Percentiles rank a stretch among this genome's conserved stretches.
These are phyloP conservation scores for Drosophila gunungcola DNA, from an alignment of 1,140 invertebrate species.

Conservation along the genomic window DNA sequence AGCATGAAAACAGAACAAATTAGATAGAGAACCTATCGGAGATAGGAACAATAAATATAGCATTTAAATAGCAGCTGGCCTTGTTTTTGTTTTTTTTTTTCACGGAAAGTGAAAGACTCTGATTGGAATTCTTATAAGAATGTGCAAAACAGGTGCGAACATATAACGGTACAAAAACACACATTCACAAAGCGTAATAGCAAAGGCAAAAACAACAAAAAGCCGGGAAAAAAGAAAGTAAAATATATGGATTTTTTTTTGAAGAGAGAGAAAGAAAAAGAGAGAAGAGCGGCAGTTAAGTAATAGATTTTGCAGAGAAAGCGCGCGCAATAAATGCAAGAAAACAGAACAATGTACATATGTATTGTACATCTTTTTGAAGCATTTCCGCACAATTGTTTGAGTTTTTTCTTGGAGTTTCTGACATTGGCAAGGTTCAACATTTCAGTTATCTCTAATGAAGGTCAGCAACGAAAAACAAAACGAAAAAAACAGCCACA, in stretches of 20 bases:
- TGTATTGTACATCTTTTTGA: background rate
- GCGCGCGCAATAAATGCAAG: slow-evolving; percentile 66
- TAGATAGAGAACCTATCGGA: no score
- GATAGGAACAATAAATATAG: background rate
- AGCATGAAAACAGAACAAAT: slow-evolving; percentile 20
- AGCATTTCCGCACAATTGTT: slow-evolving; percentile 50
- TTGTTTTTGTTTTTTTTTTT: slow-evolving; percentile 22
- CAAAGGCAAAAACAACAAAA: slow-evolving; percentile 32
- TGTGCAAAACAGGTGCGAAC: slow-evolving; percentile 67
- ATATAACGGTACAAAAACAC: slow-evolving; percentile 52
- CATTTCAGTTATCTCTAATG: slow-evolving; percentile 13
- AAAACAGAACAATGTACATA: slow-evolving; percentile 15
- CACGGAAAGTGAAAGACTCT: slow-evolving; percentile 78
- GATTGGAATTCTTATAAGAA: slow-evolving; percentile 82
- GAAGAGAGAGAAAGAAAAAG: slow-evolving; percentile 10
- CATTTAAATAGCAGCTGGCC: slow-evolving; percentile 12
- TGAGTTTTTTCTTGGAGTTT: slow-evolving; percentile 15
- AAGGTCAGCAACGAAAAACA: slow-evolving; percentile 38
- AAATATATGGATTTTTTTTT: slow-evolving; percentile 29
- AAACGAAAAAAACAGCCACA: background rate
- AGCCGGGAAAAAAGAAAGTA: slow-evolving; percentile 73
- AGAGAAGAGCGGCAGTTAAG: slow-evolving; percentile 35
- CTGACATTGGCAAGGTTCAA: slow-evolving; percentile 75
- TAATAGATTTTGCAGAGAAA: slow-evolving; percentile 70
- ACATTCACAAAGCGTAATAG: slow-evolving; percentile 57